These are phyloP conservation scores for Temnothorax nylanderi DNA, from an alignment of 1,140 invertebrate species.

Conservation along the genomic window DNA sequence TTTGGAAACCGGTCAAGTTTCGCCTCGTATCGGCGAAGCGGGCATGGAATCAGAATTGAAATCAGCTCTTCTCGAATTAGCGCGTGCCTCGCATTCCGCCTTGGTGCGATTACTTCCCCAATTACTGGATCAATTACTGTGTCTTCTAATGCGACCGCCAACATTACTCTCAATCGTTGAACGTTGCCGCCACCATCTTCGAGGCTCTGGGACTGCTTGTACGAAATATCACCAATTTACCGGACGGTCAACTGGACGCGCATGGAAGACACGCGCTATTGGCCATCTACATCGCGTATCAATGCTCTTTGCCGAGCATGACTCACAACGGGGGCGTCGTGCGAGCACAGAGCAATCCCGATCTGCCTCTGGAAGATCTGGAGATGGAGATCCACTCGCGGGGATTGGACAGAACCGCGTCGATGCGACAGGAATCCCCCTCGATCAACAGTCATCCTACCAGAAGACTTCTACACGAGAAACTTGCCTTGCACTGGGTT, in stretches of 20 bases:
- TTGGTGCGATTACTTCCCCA: slow-evolving; percentile 95
- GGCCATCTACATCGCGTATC: slow-evolving; percentile 94
- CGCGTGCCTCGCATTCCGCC: slow-evolving; percentile 91
- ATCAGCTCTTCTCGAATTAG: slow-evolving; percentile 88
- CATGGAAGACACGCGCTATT: slow-evolving; percentile 94
- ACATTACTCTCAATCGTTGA: slow-evolving; percentile 90
- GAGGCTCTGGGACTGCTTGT: slow-evolving; percentile 92
- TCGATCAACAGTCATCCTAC: slow-evolving; percentile 75
- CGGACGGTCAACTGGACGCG: slow-evolving; percentile 91
- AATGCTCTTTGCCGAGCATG: slow-evolving; percentile 90
- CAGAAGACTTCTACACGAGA: slow-evolving; percentile 93
- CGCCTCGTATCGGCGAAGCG: slow-evolving; percentile 90
- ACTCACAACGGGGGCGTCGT: slow-evolving; percentile 76
- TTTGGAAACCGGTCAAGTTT: slow-evolving; percentile 91
- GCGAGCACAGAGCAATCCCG: slow-evolving; percentile 88
- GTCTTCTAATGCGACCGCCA: slow-evolving; percentile 93
- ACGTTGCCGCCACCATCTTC: slow-evolving; percentile 92
- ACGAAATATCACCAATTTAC: slow-evolving; percentile 90
- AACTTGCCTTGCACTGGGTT: slow-evolving; percentile 96
- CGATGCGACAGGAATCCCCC: slow-evolving; percentile 87
- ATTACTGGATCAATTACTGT: slow-evolving; percentile 95
- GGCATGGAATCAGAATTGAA: slow-evolving; percentile 93
- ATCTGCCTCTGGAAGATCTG: slow-evolving; percentile 86
- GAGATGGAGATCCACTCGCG: slow-evolving; percentile 87
- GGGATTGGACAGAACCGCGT: slow-evolving; percentile 88